Evolutionary conservation across 2,888 invertebrate species (phyloP).

Genomic region (Formica aserva): DNA sequence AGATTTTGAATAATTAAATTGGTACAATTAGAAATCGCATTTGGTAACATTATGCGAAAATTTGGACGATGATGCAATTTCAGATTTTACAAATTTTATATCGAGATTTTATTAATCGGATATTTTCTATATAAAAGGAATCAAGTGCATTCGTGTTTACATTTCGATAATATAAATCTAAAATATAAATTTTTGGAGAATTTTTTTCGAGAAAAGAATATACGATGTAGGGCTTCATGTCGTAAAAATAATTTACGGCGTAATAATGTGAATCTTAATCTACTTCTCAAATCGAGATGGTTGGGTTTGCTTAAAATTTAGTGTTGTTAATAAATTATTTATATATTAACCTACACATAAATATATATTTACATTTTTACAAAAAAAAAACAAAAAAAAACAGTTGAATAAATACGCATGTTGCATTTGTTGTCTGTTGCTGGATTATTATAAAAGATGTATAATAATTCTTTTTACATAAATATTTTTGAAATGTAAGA

Average conservation of each 20-base stretch:
- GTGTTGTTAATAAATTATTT: constrained; percentile 36
- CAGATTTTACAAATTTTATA: constrained; percentile 5
- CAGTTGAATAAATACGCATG: background rate
- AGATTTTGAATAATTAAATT: constrained; percentile 31
- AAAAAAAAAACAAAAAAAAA: background rate
- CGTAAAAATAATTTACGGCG: constrained; percentile 21
- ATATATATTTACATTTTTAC: constrained; percentile 50
- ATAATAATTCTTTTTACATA: background rate
- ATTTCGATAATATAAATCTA: background rate
- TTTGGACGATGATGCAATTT: background rate
- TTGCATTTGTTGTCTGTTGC: background rate
- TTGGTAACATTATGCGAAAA: constrained; percentile 9
- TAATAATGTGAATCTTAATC: constrained; percentile 29
- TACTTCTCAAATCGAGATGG: background rate
- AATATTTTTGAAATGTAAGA: background rate
- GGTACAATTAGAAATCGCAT: background rate
- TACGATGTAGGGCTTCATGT: background rate
- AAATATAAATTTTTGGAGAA: background rate
- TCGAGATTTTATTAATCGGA: constrained; percentile 14
- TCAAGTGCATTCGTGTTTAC: background rate
- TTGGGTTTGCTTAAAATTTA: constrained; percentile 1
- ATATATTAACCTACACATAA: constrained; percentile 20
- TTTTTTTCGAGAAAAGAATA: constrained; percentile 16
- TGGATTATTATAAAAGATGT: background rate
- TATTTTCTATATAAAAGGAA: constrained; percentile 34